Percentiles rank a stretch among this genome's conserved stretches.
Evolutionary conservation across 1,140 invertebrate species (phyloP).

Genomic region (Glossosoma conforme): DNA sequence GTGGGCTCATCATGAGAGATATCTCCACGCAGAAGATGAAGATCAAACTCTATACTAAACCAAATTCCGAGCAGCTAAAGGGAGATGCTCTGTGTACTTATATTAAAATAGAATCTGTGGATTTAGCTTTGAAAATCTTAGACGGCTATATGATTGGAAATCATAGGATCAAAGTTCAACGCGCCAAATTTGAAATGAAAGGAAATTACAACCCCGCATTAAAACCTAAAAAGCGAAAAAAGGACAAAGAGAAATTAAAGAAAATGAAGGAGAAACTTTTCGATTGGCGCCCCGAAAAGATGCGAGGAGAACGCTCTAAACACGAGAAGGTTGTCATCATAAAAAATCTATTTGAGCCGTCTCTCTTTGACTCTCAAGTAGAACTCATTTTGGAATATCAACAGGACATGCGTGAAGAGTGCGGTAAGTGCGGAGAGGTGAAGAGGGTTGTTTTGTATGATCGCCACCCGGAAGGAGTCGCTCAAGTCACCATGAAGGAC

Average conservation of each 20-base stretch:
- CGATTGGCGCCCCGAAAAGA: conserved; percentile 93
- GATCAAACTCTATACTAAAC: conserved; percentile 89
- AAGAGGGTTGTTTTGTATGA: conserved; percentile 92
- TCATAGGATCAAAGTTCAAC: conserved; percentile 80
- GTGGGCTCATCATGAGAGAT: conserved; percentile 92
- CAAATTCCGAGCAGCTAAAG: conserved; percentile 78
- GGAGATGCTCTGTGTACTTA: conserved; percentile 97
- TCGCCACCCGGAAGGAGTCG: conserved; percentile 90
- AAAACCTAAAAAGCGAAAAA: conserved; percentile 89
- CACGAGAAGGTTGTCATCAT: conserved; percentile 89
- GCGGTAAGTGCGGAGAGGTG: conserved; percentile 87
- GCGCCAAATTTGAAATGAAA: conserved; percentile 92
- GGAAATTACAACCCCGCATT: conserved; percentile 90
- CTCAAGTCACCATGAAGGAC: conserved; percentile 85
- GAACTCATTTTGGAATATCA: conserved; percentile 86
- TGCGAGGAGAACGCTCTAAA: conserved; percentile 75
- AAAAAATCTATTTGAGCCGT: conserved; percentile 89
- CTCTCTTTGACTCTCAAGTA: conserved; percentile 87
- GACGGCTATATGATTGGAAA: conserved; percentile 83
- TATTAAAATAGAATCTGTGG: conserved; percentile 94
- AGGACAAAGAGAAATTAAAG: conserved; percentile 85
- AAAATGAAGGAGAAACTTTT: conserved; percentile 94
- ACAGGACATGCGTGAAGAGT: conserved; percentile 85
- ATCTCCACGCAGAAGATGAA: conserved; percentile 79
- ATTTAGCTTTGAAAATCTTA: conserved; percentile 86